phyloP scores from a whole-genome alignment of 2,113 vertebrate genomes.

The Agelaius phoeniceus region DNA sequence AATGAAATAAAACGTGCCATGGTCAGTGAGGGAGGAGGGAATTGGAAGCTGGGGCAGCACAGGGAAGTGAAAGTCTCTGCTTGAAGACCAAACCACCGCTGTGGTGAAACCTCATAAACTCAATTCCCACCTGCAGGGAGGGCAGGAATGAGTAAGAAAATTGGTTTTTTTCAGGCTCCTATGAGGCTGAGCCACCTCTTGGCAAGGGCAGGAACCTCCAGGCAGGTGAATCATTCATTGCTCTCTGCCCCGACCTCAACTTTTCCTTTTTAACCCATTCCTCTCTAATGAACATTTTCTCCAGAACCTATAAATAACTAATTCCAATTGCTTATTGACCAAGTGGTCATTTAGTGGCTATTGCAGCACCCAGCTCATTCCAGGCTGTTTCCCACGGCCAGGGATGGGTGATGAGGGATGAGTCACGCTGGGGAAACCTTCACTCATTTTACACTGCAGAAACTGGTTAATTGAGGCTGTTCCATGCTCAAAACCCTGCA shows the following conservation, averaged over 20 bases:
- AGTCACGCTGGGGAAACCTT: not conserved
- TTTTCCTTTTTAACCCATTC: conserved; percentile 1
- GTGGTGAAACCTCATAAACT: fast-evolving
- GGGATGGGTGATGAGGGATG: not conserved
- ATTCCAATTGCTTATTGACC: not conserved
- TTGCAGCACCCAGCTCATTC: not conserved
- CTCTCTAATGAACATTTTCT: not conserved
- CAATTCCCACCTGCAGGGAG: not conserved
- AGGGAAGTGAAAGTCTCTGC: not conserved
- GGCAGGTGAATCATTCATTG: not conserved
- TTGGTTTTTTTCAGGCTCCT: fast-evolving
- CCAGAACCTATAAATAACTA: not conserved
- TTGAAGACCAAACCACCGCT: not conserved
- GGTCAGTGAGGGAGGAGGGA: not conserved
- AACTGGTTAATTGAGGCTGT: not conserved
- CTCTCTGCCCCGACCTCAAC: not conserved
- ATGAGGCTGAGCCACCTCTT: not conserved
- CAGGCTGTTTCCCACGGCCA: not conserved
- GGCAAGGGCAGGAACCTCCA: not conserved
- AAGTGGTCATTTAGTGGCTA: not conserved
- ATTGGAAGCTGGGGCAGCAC: not conserved
- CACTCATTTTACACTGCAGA: not conserved
- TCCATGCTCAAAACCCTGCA: not conserved
- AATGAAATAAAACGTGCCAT: not conserved
- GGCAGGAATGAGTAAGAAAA: not conserved